Base-by-base conservation (phyloP, 2,113 vertebrate genomes). In the Campylomormyrus tamandua region DNA sequence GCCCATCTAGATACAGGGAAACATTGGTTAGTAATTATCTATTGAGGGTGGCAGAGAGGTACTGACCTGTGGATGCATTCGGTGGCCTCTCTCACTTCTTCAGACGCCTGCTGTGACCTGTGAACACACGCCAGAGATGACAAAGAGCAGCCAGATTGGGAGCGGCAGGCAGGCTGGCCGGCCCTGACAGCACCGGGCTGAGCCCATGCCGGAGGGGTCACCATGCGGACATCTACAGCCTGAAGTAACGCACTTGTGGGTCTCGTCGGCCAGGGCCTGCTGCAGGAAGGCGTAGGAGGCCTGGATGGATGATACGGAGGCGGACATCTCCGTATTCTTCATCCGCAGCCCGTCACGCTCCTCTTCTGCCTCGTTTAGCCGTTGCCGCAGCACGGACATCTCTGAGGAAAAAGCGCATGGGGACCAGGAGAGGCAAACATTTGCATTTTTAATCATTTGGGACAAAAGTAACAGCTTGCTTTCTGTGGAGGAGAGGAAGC, bases 241-340 rank as follows among this genome's bases (percentile, higher is more conserved):
- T 7, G 15, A 42, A 0, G 1, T 3, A 17, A 5, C 93, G 53
- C 94, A 97, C 96, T 94, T 95, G 58, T 92, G 93, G 3, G 90
- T 95, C 90, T 95, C 94, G 7, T 93, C 92, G 27, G 91, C 91
- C 0, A 96, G 92, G 3, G 95, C 92, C 84, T 96, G 94, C 91
- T 96, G 95, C 89, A 97, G 91, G 89, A 96, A 96, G 83, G 95
- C 85, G 85, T 96, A 95, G n/a, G 96, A 96, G 0, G 96, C 95
- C 74, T 96, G 84, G 0, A 94, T 93, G 88, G 96, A 96, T n/a
- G 94, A 95, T 80, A 96, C 87, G 0, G 94, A 95, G 15, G 95
- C 95, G 0, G 94, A 96, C 86, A 96, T 93, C 90, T 96, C 94
- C 0, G 94, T 94, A 52, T 92, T 94, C 87, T 93, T 94, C 92